These are phyloP conservation scores for Okapia johnstoni DNA, from an alignment of 2,113 vertebrate genomes.

Conservation along the genomic window DNA sequence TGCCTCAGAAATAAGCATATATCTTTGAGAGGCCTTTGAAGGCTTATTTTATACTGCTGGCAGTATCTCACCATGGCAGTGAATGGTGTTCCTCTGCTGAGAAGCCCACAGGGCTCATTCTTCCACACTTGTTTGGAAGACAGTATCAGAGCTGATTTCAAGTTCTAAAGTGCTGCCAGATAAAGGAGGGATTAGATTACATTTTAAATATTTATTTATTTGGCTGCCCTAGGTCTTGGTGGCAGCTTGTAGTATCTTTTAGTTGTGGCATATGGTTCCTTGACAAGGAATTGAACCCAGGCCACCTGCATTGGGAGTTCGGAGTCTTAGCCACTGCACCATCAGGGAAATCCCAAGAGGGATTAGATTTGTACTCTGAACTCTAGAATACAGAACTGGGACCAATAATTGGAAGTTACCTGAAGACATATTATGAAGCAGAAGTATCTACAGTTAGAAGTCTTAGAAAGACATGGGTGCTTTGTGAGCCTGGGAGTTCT, in stretches of 20 bases:
- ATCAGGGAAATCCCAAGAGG: not conserved
- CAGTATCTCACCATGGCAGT: not conserved
- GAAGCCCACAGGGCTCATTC: not conserved
- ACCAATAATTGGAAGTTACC: not conserved
- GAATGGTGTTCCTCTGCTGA: not conserved
- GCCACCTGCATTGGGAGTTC: not conserved
- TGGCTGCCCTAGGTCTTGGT: not conserved
- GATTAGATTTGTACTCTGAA: not conserved
- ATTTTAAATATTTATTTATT: not conserved
- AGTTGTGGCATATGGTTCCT: not conserved
- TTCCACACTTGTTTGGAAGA: not conserved
- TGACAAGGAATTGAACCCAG: not conserved
- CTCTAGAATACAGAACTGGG: not conserved
- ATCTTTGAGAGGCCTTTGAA: not conserved
- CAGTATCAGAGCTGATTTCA: not conserved
- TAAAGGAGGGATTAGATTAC: not conserved
- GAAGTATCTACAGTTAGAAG: not conserved
- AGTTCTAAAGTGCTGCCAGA: not conserved
- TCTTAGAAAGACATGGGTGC: not conserved
- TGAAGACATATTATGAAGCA: not conserved
- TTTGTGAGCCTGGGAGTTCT: not conserved
- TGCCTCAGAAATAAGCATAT: not conserved
- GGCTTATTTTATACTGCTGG: not conserved
- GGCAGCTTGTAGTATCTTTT: not conserved
- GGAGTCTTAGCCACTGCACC: not conserved